Base-by-base conservation (phyloP, 2,113 vertebrate species). In the Isichthys henryi region DNA sequence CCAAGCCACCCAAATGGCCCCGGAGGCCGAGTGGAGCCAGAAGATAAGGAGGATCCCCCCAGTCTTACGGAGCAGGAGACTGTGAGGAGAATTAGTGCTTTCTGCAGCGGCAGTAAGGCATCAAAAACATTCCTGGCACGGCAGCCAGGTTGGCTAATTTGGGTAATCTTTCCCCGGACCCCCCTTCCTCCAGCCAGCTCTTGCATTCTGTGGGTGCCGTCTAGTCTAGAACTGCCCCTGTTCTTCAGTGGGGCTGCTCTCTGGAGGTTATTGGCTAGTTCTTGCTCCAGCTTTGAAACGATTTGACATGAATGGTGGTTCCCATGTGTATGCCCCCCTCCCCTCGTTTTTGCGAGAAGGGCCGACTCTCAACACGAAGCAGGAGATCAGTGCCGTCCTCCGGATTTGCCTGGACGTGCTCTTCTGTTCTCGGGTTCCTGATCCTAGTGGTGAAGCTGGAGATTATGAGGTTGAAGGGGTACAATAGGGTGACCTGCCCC, bases 41-140 rank as follows among this genome's bases (percentile, higher is more conserved):
- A 31, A n/a, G 23, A 52, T 86, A 52, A 27, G 27, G 49, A 53
- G 11, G 13, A 31, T 35, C 49, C 3, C 85, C 85, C 2, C 5
- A 19, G 84, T 11, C 19, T 2, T n/a, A 27, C 4, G n/a, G 83
- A 8, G 62, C 62, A 70, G 62, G 62, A 70, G 62, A 70, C 62
- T 70, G 27, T 11, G 62, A 70, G 62, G 27, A 48, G 82, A 21
- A 84, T 46, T 48, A 84, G 82, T 21, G 3, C 39, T 84, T 86
- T 50, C 45, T 86, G 45, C 46, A 50, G 74, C 35, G 0, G 74
- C 35, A 80, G 35, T 80, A 7, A 80, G 74, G 74, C 74, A 39
- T 86, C 83, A 86, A 86, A 86, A 27, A 49, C 83, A 86, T 86
- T 86, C 83, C 48, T 86, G 45, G 83, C 46, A 86, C n/a, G 21